These are phyloP conservation scores for Epinephelus cyanopodus DNA, from an alignment of 2,113 vertebrate species.

Conservation along the genomic window DNA sequence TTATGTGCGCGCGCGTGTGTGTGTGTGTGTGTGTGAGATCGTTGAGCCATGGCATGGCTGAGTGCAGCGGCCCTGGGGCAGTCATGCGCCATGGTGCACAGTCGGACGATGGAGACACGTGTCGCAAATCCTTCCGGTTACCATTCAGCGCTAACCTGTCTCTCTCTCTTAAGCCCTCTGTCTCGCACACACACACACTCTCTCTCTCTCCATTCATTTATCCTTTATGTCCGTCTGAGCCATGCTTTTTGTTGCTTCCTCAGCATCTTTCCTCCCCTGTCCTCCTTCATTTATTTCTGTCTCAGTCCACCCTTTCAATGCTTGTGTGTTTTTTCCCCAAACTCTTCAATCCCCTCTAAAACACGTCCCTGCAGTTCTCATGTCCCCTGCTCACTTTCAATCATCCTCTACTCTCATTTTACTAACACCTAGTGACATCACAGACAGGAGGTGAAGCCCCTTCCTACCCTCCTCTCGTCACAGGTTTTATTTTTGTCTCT, in stretches of 20 bases:
- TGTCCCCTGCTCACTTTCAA: constrained; percentile 31
- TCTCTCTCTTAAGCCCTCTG: constrained; percentile 6
- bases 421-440: constrained; percentile 43
- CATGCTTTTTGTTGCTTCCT: constrained; percentile 4
- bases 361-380: constrained; percentile 21
- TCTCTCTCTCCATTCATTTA: constrained; percentile 14
- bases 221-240: constrained; percentile 24
- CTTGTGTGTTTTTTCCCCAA: background rate
- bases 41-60: constrained; percentile 60
- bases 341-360: background rate
- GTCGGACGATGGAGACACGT: constrained; percentile 60
- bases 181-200: background rate
- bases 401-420: constrained; percentile 26
- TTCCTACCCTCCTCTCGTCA: constrained; percentile 1
- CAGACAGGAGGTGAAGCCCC: constrained; percentile 26
- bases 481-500: background rate
- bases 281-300: constrained; percentile 11
- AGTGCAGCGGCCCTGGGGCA: constrained; percentile 56
- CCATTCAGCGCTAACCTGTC: constrained; percentile 32
- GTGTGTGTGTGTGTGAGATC: constrained; percentile 4
- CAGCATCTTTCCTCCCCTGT: background rate
- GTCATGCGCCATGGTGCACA: constrained; percentile 59
- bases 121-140: constrained; percentile 48
- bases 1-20: constrained; percentile 8
- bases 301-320: background rate